phyloP scores from a whole-genome alignment of 37 sponge, comb jelly and placozoan genomes.

The Petrosia ficiformis region DNA sequence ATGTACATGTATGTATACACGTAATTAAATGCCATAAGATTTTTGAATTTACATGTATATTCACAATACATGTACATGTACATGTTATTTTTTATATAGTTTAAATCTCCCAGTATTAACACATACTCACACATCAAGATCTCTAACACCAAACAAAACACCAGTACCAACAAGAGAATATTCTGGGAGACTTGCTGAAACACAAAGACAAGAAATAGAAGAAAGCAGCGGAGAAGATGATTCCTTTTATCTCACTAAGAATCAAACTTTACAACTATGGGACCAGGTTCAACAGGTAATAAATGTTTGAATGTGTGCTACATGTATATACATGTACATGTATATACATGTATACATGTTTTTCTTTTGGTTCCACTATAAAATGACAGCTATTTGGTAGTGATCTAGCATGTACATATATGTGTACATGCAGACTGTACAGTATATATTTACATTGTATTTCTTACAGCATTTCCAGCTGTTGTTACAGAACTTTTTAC shows the following conservation, averaged over 20 bases:
- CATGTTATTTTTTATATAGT: conserved; percentile 1
- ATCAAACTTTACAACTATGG: conserved; percentile 36
- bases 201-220: neutral
- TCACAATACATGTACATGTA: neutral
- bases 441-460: too few species aligned
- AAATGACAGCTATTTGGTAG: neutral
- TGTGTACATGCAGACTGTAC: neutral
- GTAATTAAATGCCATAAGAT: neutral
- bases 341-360: neutral
- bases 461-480: conserved; percentile 72
- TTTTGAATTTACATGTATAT: neutral
- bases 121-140: too few species aligned
- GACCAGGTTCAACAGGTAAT: conserved; percentile 70
- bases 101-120: conserved; percentile 21
- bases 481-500: conserved; percentile 71
- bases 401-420: neutral
- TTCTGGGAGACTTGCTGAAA: neutral
- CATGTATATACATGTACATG: neutral
- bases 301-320: too few species aligned
- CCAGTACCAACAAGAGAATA: too few species aligned
- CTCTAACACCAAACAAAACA: neutral
- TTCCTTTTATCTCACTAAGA: conserved; percentile 32
- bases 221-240: neutral
- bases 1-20: neutral
- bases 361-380: too few species aligned